Evolutionary conservation across 2,888 invertebrate species (phyloP).

Genomic region (Brachypalpus laphriformis): DNA sequence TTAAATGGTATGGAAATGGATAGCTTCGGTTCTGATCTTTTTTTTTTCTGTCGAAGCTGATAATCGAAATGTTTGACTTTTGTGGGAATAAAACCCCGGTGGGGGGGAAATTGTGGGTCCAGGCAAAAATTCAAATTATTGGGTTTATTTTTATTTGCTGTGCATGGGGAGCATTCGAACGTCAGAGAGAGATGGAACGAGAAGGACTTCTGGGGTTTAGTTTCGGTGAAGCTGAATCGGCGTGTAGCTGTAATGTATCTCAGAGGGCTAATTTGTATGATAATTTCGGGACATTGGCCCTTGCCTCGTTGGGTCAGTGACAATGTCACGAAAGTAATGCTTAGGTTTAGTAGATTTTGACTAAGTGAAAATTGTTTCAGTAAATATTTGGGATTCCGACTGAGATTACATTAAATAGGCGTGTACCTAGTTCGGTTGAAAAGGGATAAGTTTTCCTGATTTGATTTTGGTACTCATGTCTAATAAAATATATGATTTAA

Average conservation of each 20-base stretch:
- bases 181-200: neutral
- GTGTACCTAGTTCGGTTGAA: neutral
- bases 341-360: conserved; percentile 60
- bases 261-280: conserved; percentile 66
- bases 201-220: conserved; percentile 24
- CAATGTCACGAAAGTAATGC: conserved; percentile 52
- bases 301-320: conserved; percentile 39
- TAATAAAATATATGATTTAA: too few relatives aligned
- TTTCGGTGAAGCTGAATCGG: conserved; percentile 42
- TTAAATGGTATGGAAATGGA: conserved; percentile 72
- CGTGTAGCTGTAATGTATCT: conserved; percentile 40
- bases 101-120: conserved; percentile 6
- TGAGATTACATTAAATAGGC: neutral
- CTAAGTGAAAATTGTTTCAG: conserved; percentile 69
- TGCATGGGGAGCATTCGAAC: conserved; percentile 7
- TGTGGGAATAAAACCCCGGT: conserved; percentile 42
- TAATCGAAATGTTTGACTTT: conserved; percentile 72
- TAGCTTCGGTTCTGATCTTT: conserved; percentile 20
- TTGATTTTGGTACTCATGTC: neutral
- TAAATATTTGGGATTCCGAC: conserved; percentile 19
- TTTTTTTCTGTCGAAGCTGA: conserved; percentile 33
- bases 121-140: conserved; percentile 43
- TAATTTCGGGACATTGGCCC: conserved; percentile 51
- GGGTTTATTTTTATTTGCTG: conserved; percentile 38
- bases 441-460: neutral